Evolutionary conservation across 2,888 invertebrate species (phyloP), one percentile per base, ranked within the genome.

Genomic region (Tachystola acroxantha): DNA sequence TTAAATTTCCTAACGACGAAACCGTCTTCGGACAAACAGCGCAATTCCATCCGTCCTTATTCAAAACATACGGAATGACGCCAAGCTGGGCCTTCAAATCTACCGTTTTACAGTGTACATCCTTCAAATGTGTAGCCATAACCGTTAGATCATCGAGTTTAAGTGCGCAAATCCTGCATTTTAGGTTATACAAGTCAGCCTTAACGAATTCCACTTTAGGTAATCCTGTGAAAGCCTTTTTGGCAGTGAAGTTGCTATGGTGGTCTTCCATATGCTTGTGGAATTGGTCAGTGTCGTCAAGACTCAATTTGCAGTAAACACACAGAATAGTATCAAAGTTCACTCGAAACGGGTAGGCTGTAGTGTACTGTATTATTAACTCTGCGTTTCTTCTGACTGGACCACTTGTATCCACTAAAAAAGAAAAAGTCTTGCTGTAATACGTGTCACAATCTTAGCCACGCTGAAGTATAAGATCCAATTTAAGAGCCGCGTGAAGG

Each of bases 331-430:
- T 72, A 42, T 74, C 80, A 6, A 14, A 76, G 57, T 76, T 75
- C 29, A 82, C 76, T 43, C 82, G 57, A 64, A 85, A 85, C 26
- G 84, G 84, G 48, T 74, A 80, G 13, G 79, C 81, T 40, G 81
- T 84, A n/a, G 81, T 75, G 62, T 59, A 66, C 40, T 68, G 64
- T 47, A 85, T 57, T 42, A 85, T 62, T 35, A 58, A 62, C 56
- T 73, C 73, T 45, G 82, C 82, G 66, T 85, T 85, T 5, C 20
- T 28, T 28, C 32, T 20, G 7, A 14, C 29, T 5, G 22, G 24
- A 20, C 24, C 24, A 16, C 34, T 31, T 20, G 32, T 14, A 26
- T 30, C 27, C 20, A 35, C 45, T 45, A 43, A 39, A 43, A 46
- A 43, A 39, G 42, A 46, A 46, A 40, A 40, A 33, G 20, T 26